phyloP scores from a whole-genome alignment of 2,797 vertebrate species.

The Ammospiza maritima region DNA sequence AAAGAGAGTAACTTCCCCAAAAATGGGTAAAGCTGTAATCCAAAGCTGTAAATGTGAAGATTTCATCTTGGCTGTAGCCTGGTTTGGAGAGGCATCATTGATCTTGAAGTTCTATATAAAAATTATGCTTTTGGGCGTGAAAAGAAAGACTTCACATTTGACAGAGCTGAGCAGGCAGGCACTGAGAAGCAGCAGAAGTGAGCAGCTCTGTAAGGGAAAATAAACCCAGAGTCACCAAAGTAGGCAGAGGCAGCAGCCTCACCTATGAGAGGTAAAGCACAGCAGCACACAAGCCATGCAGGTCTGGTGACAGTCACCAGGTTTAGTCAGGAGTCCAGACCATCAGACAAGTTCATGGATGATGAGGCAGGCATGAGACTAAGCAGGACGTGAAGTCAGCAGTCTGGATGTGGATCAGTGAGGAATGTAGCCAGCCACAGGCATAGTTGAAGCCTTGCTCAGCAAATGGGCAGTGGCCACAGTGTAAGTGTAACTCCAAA shows the following conservation, averaged over 20 bases:
- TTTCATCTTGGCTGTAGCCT: background rate
- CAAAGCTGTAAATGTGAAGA: background rate
- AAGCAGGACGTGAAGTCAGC: background rate
- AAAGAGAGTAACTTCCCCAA: background rate
- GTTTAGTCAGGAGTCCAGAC: background rate
- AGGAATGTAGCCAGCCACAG: background rate
- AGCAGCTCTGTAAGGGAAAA: background rate
- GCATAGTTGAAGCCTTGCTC: background rate
- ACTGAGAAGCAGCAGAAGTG: background rate
- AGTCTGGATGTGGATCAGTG: background rate
- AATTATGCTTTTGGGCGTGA: background rate
- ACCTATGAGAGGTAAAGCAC: background rate
- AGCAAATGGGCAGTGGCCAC: background rate
- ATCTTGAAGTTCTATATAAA: background rate
- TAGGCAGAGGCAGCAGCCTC: background rate
- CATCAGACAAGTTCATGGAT: background rate
- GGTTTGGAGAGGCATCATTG: background rate
- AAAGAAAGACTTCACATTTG: background rate
- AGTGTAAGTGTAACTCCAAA: background rate
- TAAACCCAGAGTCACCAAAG: background rate
- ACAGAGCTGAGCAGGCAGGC: background rate
- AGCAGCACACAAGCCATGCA: accelerated
- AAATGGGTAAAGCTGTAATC: background rate
- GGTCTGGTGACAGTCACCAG: background rate
- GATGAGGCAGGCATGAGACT: background rate